These are phyloP conservation scores for Melanostigma gelatinosum DNA, from an alignment of 2,113 vertebrate species.

Conservation along the genomic window DNA sequence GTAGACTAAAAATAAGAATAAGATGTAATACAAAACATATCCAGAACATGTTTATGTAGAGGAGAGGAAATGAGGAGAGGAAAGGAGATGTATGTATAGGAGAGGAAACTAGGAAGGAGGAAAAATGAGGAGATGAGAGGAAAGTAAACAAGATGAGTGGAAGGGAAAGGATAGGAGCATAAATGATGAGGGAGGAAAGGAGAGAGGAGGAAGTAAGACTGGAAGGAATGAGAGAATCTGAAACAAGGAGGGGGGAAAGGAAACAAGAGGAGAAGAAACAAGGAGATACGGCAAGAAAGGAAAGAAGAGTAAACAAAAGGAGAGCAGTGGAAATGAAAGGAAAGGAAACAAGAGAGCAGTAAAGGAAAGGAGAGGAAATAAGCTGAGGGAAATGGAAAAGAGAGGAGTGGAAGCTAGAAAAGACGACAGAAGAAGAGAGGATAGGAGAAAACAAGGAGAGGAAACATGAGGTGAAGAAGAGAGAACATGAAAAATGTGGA, in stretches of 20 bases:
- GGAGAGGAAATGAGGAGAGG: not conserved
- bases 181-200: not conserved
- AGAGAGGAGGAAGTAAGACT: not conserved
- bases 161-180: not conserved
- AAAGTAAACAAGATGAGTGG: not conserved
- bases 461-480: not conserved
- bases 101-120: not conserved
- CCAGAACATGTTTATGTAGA: not conserved
- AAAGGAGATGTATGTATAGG: not conserved
- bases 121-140: not conserved
- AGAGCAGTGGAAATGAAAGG: not conserved
- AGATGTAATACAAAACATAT: not conserved
- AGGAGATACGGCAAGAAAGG: rapidly evolving
- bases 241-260: not conserved
- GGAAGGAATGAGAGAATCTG: not conserved
- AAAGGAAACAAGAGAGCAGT: not conserved
- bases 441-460: not conserved
- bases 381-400: not conserved
- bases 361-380: not conserved
- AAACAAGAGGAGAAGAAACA: not conserved
- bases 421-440: not conserved
- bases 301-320: not conserved
- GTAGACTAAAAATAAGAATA: not conserved
- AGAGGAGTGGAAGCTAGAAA: not conserved
- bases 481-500: not conserved